These are phyloP conservation scores for Aphodius sticticus DNA, from an alignment of 2,888 invertebrate species.

Conservation along the genomic window DNA sequence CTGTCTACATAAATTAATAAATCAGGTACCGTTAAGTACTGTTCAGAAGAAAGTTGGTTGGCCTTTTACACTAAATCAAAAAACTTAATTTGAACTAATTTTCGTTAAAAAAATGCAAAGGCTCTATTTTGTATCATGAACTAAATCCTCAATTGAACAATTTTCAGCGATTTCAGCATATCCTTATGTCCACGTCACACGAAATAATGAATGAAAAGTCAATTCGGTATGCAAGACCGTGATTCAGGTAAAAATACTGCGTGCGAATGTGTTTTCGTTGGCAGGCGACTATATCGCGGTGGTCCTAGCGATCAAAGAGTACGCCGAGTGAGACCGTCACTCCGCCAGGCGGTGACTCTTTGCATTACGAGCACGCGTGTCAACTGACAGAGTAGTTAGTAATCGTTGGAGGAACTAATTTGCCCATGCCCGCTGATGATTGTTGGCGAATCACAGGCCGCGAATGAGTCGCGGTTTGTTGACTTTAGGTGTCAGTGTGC, in stretches of 20 bases:
- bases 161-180: neutral
- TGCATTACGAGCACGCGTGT: neutral
- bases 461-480: constrained; percentile 4
- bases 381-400: neutral
- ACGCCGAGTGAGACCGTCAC: neutral
- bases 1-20: no score
- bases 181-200: neutral
- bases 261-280: neutral
- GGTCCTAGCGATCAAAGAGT: neutral
- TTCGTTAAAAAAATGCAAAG: no score
- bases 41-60: no score
- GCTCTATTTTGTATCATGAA: no score
- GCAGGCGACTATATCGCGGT: neutral
- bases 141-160: no score
- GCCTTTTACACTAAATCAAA: no score
- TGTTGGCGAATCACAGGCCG: neutral
- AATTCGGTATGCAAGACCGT: neutral
- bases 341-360: neutral
- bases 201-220: neutral
- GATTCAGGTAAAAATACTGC: neutral
- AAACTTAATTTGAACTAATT: no score
- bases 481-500: neutral
- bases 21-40: no score
- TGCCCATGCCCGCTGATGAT: neutral
- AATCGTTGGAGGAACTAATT: neutral